These are phyloP conservation scores for Drosophila nr. perissopoda DNA, from an alignment of 2,888 invertebrate species.

Conservation along the genomic window DNA sequence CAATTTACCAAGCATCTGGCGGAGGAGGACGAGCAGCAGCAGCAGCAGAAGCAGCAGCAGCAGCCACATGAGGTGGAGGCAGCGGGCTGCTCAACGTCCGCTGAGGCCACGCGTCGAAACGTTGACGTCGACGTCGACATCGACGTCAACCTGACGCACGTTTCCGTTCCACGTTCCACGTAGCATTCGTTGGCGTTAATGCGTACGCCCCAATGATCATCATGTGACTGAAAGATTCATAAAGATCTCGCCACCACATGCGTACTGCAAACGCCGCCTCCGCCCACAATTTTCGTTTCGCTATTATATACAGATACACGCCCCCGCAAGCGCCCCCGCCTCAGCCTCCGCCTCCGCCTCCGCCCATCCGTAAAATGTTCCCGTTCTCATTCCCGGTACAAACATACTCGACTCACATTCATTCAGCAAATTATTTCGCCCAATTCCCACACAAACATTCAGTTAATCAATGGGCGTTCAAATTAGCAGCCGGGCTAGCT, in stretches of 20 bases:
- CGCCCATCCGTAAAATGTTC: neutral
- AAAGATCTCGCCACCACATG: conserved; percentile 35
- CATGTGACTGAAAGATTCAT: conserved; percentile 73
- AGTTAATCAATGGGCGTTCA: conserved; percentile 68
- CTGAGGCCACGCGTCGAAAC: conserved; percentile 35
- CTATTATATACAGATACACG: neutral
- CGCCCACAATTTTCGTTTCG: conserved; percentile 4
- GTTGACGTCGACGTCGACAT: neutral
- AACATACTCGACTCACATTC: conserved; percentile 47
- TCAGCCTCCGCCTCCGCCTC: neutral
- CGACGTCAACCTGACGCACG: conserved; percentile 68
- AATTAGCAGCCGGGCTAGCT: conserved; percentile 60
- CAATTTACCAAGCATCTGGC: conserved; percentile 28
- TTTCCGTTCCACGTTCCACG: conserved; percentile 59
- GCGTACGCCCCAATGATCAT: conserved; percentile 68
- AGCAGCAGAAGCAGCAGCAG: neutral
- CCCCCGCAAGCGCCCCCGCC: neutral
- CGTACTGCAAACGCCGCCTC: conserved; percentile 6
- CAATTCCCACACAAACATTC: conserved; percentile 39
- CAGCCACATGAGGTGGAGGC: neutral
- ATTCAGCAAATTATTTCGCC: conserved; percentile 59
- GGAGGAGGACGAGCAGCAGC: neutral
- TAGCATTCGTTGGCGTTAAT: conserved; percentile 41
- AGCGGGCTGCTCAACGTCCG: conserved; percentile 41
- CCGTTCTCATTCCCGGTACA: conserved; percentile 14